Conservation (phyloP, 2,888 invertebrate species). For the Chymomyza fuscimana region DNA sequence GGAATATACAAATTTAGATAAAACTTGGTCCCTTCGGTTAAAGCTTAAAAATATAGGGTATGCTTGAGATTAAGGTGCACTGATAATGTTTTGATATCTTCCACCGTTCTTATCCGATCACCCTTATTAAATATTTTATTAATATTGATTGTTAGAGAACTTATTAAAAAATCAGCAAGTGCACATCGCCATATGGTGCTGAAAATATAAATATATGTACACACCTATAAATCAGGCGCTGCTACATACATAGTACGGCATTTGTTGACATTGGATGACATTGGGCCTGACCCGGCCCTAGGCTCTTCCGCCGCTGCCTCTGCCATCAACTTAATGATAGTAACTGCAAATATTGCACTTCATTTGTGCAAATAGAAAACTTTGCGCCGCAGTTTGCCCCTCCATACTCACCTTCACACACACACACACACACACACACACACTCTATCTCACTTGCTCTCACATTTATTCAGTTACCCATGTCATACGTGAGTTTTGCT, state of each 20-base stretch:
- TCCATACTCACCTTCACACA: background rate
- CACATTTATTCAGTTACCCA: slow-evolving; percentile 29
- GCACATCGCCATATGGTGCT: no score
- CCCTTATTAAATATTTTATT: no score
- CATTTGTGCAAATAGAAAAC: slow-evolving; percentile 67
- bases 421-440: no score
- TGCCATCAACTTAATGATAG: background rate
- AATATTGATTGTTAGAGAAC: no score
- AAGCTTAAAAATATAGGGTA: no score
- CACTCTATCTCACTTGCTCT: background rate
- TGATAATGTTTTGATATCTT: no score
- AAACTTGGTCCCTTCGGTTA: no score
- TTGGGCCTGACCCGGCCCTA: background rate
- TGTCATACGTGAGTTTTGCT: background rate
- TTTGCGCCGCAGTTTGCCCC: slow-evolving; percentile 6
- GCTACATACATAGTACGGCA: background rate
- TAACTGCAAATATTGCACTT: slow-evolving; percentile 41
- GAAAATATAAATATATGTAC: background rate
- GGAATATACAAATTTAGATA: no score
- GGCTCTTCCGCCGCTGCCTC: background rate
- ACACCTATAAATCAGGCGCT: background rate
- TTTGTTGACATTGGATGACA: background rate
- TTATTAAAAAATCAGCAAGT: no score
- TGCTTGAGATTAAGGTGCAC: no score
- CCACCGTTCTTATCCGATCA: no score